Evolutionary conservation across 1,140 invertebrate genomes (phyloP).

Genomic region (Aphis gossypii): DNA sequence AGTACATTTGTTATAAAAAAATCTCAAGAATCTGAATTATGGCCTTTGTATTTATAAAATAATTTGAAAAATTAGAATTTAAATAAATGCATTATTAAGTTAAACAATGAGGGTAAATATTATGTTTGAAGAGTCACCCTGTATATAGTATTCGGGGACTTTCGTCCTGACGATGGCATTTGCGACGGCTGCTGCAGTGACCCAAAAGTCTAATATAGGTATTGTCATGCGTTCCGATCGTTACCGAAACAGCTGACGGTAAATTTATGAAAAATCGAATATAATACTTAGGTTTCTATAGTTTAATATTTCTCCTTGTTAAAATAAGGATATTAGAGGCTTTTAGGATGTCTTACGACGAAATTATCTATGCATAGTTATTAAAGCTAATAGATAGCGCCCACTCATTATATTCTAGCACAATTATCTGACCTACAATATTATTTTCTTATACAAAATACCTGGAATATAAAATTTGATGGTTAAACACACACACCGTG

Average conservation of each 20-base stretch:
- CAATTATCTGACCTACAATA: background rate
- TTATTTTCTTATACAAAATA: background rate
- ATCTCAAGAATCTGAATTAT: too few relatives aligned
- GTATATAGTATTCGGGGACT: background rate
- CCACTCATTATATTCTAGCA: background rate
- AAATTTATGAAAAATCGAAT: background rate
- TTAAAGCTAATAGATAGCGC: too few relatives aligned
- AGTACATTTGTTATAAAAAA: too few relatives aligned
- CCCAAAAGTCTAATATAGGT: background rate
- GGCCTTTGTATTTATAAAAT: too few relatives aligned
- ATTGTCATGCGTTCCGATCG: background rate
- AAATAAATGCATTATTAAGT: too few relatives aligned
- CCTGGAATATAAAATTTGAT: constrained; percentile 30
- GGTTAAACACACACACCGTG: background rate
- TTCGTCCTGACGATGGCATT: background rate
- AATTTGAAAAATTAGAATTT: too few relatives aligned
- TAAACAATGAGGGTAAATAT: too few relatives aligned
- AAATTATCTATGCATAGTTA: background rate
- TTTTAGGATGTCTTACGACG: background rate
- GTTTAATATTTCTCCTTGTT: background rate
- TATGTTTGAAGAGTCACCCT: too few relatives aligned
- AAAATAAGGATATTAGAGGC: background rate
- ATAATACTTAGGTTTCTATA: background rate
- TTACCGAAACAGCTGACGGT: background rate
- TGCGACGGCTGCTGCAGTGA: background rate